Conservation (phyloP, 2,113 vertebrate genomes). For the Chrysemys picta region DNA sequence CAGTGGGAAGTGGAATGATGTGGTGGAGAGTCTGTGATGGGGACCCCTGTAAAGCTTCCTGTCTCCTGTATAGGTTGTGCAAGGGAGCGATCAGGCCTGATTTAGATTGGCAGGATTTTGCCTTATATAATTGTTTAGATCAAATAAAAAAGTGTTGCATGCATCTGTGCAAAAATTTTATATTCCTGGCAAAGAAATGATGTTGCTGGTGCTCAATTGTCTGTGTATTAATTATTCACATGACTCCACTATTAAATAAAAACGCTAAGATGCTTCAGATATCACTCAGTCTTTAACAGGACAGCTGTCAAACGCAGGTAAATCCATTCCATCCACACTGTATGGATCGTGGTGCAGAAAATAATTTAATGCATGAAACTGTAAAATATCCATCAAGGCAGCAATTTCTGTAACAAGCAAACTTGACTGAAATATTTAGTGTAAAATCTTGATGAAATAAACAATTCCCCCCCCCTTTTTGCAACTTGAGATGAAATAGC, state of each 20-base stretch:
- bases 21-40: neutral
- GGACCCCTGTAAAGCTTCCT: neutral
- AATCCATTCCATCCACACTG: neutral
- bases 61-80: neutral
- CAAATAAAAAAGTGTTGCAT: neutral
- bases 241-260: neutral
- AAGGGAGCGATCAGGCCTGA: neutral
- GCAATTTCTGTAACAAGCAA: neutral
- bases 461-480: neutral
- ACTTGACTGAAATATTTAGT: neutral
- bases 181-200: neutral
- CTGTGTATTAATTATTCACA: neutral
- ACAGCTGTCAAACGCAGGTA: neutral
- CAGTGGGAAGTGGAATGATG: neutral
- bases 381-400: neutral
- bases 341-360: neutral
- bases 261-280: neutral
- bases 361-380: neutral
- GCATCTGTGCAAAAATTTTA: neutral
- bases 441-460: neutral
- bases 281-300: neutral
- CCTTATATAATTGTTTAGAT: neutral
- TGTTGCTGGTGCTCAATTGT: neutral
- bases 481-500: neutral
- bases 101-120: rapidly evolving